Conservation (phyloP, 1,140 invertebrate species). For the Sminthurides bifidus region DNA sequence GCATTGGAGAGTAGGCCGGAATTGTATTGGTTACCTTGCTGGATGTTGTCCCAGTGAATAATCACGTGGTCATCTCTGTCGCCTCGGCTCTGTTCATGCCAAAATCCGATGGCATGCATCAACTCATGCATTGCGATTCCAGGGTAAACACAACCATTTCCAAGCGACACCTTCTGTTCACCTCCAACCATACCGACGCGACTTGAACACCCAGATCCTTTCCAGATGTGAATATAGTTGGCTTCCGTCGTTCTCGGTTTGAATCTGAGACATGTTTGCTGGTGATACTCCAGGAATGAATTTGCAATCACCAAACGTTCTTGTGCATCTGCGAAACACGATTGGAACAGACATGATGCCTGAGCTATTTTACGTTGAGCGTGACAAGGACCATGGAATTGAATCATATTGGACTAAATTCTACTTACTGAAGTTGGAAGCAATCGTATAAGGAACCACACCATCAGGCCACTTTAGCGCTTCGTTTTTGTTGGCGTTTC, state of each 20-base stretch:
- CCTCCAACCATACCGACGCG: constrained; percentile 29
- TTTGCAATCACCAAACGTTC: constrained; percentile 34
- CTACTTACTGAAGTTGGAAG: constrained; percentile 33
- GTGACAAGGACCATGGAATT: not conserved
- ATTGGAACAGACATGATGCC: not conserved
- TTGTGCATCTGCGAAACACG: constrained; percentile 23
- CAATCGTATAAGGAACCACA: constrained; percentile 37
- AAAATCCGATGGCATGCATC: constrained; percentile 71
- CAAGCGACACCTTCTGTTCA: constrained; percentile 39
- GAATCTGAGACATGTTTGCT: constrained; percentile 39
- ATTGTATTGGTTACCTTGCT: constrained; percentile 39
- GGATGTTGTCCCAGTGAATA: constrained; percentile 61
- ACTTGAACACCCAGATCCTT: constrained; percentile 34
- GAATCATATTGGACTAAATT: not conserved
- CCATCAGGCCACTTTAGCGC: constrained; percentile 31
- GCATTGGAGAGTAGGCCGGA: not conserved
- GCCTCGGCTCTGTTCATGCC: constrained; percentile 71
- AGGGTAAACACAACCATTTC: constrained; percentile 53
- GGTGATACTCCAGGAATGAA: constrained; percentile 34
- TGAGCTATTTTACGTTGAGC: not conserved
- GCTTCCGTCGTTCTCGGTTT: constrained; percentile 33
- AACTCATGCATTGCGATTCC: constrained; percentile 66
- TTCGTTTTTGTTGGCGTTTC: constrained; percentile 24
- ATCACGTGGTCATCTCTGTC: constrained; percentile 64
- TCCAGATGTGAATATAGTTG: constrained; percentile 37